Conservation (phyloP, 2,113 vertebrate species). For the Psephotus haematonotus region DNA sequence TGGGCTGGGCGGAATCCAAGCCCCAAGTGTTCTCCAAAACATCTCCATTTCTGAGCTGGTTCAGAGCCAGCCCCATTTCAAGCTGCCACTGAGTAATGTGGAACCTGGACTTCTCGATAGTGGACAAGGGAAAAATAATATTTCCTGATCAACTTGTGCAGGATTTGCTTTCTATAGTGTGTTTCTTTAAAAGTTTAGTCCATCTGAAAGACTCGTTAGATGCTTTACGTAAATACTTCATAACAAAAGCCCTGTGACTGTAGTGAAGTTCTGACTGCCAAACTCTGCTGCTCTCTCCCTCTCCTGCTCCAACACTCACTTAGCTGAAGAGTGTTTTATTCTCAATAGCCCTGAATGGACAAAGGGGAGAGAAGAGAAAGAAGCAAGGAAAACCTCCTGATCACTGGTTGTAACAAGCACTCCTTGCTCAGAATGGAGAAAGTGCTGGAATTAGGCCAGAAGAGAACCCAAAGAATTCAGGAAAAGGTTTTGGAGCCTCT, state of each 20-base stretch:
- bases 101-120: slow-evolving; percentile 36
- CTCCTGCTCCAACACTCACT: neutral
- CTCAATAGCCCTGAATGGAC: neutral
- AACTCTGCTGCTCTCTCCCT: neutral
- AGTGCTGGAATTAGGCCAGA: neutral
- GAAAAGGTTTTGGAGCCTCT: slow-evolving; percentile 30
- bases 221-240: slow-evolving; percentile 8
- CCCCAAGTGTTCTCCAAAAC: slow-evolving; percentile 42
- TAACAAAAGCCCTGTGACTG: neutral
- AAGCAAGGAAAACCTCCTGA: neutral
- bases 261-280: neutral
- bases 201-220: slow-evolving; percentile 47
- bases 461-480: slow-evolving; percentile 27
- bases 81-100: neutral
- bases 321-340: neutral
- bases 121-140: neutral
- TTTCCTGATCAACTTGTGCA: slow-evolving; percentile 16
- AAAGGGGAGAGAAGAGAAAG: neutral
- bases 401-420: neutral
- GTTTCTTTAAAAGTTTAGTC: slow-evolving; percentile 28
- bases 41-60: slow-evolving; percentile 48
- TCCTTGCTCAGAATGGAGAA: neutral
- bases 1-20: slow-evolving; percentile 62
- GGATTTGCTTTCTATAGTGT: neutral
- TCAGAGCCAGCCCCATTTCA: slow-evolving; percentile 26